Conservation (phyloP, 92 coral and sea anemone species). For the Epizoanthus rinbou region DNA sequence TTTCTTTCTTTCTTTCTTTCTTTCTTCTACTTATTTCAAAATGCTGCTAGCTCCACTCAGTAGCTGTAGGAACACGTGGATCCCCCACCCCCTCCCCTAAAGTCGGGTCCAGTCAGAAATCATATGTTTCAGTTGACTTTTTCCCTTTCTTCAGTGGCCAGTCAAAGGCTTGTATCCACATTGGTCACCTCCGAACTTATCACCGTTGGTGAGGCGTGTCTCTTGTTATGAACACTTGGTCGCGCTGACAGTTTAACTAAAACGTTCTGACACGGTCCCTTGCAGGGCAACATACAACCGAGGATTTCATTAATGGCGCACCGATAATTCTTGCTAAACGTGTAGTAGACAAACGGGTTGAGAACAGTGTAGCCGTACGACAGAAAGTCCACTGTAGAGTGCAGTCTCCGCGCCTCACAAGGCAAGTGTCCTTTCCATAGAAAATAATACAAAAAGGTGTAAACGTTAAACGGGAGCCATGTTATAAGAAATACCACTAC, state of each 20-base stretch:
- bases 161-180: not conserved
- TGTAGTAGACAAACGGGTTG: slow-evolving; percentile 5
- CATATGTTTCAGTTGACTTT: too few relatives aligned
- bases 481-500: not conserved
- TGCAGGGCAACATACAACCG: not conserved
- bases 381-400: not conserved
- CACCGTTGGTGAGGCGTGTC: not conserved
- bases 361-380: not conserved
- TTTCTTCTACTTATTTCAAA: too few relatives aligned
- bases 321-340: not conserved
- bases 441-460: not conserved
- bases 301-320: not conserved
- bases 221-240: not conserved
- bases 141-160: too few relatives aligned
- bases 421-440: slow-evolving; percentile 1
- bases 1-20: too few relatives aligned
- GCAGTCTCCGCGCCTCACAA: not conserved
- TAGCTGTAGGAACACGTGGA: too few relatives aligned
- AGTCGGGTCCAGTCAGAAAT: too few relatives aligned
- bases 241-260: not conserved
- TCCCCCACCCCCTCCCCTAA: too few relatives aligned
- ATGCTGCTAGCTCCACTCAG: too few relatives aligned
- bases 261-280: not conserved
- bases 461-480: slow-evolving; percentile 5
- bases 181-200: not conserved